A percentile compares a stretch with the other conserved stretches of the same genome.
These are phyloP conservation scores for Ormyrus nitidulus DNA, from an alignment of 2,888 invertebrate species.

Conservation along the genomic window DNA sequence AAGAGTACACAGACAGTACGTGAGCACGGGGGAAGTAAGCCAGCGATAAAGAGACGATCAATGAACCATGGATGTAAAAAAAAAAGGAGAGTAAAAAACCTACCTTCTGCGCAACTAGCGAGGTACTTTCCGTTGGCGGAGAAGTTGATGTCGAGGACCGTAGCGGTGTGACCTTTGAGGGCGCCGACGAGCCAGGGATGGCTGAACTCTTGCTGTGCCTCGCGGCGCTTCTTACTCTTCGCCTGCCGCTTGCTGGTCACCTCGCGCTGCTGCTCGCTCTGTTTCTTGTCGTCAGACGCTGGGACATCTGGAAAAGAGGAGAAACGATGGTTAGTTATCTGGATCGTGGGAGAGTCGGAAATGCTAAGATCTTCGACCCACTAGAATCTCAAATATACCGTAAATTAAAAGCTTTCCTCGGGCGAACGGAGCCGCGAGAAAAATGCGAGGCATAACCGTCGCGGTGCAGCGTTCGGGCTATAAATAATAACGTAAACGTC, in stretches of 20 bases:
- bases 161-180: slow-evolving; percentile 88
- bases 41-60: not conserved
- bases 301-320: slow-evolving; percentile 27
- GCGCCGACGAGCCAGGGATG: slow-evolving; percentile 85
- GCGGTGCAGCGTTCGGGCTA: too few species aligned
- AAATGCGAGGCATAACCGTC: too few species aligned
- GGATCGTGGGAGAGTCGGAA: not conserved
- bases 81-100: slow-evolving; percentile 65
- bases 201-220: slow-evolving; percentile 70
- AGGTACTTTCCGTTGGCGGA: slow-evolving; percentile 91
- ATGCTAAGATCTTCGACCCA: not conserved
- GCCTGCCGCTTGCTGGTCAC: slow-evolving; percentile 64
- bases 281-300: slow-evolving; percentile 31
- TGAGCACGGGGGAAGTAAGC: not conserved
- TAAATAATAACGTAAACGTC: too few species aligned
- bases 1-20: not conserved
- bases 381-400: not conserved
- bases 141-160: slow-evolving; percentile 86
- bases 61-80: not conserved
- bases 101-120: slow-evolving; percentile 90
- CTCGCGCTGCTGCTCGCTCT: slow-evolving; percentile 31
- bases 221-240: slow-evolving; percentile 70
- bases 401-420: not conserved
- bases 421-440: not conserved
- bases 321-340: not conserved